Conservation (phyloP, 2,113 vertebrate species). For the Atrichornis clamosus region DNA sequence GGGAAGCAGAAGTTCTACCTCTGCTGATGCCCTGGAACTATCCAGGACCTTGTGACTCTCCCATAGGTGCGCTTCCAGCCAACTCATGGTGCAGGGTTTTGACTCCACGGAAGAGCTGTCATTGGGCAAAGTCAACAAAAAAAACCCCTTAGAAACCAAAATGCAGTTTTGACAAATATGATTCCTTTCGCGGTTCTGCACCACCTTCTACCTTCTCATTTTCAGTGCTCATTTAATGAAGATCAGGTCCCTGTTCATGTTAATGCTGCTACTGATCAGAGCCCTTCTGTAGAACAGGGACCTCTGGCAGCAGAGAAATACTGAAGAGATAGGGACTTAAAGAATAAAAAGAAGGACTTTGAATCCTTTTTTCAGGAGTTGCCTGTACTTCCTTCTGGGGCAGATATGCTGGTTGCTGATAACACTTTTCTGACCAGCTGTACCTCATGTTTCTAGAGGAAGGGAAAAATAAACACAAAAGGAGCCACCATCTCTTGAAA, state of each 20-base stretch:
- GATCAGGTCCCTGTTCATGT: neutral
- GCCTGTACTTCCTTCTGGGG: neutral
- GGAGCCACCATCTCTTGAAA: neutral
- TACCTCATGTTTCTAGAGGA: neutral
- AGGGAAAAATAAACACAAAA: neutral
- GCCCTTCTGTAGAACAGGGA: neutral
- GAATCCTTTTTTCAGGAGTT: neutral
- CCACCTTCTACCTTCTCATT: neutral
- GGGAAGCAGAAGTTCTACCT: neutral
- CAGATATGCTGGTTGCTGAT: neutral
- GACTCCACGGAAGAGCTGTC: neutral
- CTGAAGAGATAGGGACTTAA: neutral
- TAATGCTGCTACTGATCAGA: neutral
- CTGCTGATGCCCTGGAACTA: neutral
- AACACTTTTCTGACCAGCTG: neutral
- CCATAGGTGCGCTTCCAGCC: neutral
- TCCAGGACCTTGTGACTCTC: neutral
- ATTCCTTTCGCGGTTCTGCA: neutral
- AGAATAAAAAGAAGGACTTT: neutral
- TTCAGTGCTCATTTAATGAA: neutral
- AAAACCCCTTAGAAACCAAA: rapidly evolving
- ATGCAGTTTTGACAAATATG: neutral
- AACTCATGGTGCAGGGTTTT: neutral
- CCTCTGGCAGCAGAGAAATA: neutral
- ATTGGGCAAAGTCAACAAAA: neutral